Evolutionary conservation across 2,888 invertebrate species (phyloP).

Genomic region (Conus canariensis): DNA sequence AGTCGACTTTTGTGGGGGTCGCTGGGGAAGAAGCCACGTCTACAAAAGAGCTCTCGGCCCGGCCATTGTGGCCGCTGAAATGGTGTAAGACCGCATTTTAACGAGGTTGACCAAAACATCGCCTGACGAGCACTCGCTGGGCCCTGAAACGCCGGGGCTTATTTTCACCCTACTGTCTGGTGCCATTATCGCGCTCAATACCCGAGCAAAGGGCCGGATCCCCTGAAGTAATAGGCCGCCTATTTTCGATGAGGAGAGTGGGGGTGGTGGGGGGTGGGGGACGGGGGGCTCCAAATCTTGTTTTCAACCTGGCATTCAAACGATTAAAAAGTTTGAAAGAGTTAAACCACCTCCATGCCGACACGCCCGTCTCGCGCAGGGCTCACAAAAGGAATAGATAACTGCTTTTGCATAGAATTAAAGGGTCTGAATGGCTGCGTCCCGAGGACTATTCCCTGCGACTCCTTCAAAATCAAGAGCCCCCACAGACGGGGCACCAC

Average conservation of each 20-base stretch:
- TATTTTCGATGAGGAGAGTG: not conserved
- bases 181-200: conserved; percentile 26
- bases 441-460: not conserved
- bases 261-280: too few species aligned
- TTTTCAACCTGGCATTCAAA: conserved; percentile 20
- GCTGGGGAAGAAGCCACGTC: conserved; percentile 21
- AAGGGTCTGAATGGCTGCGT: not conserved
- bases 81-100: conserved; percentile 37
- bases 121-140: conserved; percentile 12
- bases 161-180: conserved; percentile 20
- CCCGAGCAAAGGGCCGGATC: not conserved
- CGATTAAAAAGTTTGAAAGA: conserved; percentile 26
- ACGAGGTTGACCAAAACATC: conserved; percentile 39
- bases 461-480: conserved; percentile 22
- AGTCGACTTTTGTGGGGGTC: conserved; percentile 36
- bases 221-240: conserved; percentile 25
- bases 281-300: conserved; percentile 2
- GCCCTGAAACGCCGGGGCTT: not conserved
- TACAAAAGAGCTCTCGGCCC: conserved; percentile 26
- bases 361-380: conserved; percentile 1
- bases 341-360: conserved; percentile 17
- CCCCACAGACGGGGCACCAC: not conserved
- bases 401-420: conserved; percentile 19
- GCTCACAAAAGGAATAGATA: conserved; percentile 8
- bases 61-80: conserved; percentile 20